Conservation (phyloP, 2,888 invertebrate species). For the Leptura quadrifasciata region DNA sequence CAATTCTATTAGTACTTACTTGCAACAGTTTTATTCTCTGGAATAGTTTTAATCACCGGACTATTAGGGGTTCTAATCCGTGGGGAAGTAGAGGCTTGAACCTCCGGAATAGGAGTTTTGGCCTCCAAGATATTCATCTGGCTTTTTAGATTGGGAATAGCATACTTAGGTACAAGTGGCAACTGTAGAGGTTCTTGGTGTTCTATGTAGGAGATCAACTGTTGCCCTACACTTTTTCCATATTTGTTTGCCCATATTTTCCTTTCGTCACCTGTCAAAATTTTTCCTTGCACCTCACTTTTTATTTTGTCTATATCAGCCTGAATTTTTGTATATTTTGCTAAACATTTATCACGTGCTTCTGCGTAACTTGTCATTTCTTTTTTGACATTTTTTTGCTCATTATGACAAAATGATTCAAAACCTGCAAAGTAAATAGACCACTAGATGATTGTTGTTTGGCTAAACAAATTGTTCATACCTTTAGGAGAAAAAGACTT, state of each 20-base stretch:
- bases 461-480: background rate
- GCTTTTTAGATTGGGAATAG: background rate
- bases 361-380: background rate
- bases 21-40: no score
- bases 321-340: constrained; percentile 32
- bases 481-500: constrained; percentile 43
- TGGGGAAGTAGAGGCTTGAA: background rate
- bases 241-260: constrained; percentile 60
- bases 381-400: background rate
- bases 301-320: constrained; percentile 35
- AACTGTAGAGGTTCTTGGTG: constrained; percentile 44
- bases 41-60: no score
- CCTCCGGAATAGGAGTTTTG: background rate
- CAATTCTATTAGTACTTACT: no score
- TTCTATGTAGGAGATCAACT: constrained; percentile 57
- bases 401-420: background rate
- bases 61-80: no score
- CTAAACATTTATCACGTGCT: background rate
- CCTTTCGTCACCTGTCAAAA: constrained; percentile 26
- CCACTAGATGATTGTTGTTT: background rate
- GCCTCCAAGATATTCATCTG: background rate
- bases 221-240: constrained; percentile 56
- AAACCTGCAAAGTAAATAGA: constrained; percentile 4
- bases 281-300: constrained; percentile 26
- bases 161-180: constrained; percentile 46